Evolutionary conservation across 2,797 vertebrate genomes (phyloP).

Genomic region (Philypnodon macrostomus): DNA sequence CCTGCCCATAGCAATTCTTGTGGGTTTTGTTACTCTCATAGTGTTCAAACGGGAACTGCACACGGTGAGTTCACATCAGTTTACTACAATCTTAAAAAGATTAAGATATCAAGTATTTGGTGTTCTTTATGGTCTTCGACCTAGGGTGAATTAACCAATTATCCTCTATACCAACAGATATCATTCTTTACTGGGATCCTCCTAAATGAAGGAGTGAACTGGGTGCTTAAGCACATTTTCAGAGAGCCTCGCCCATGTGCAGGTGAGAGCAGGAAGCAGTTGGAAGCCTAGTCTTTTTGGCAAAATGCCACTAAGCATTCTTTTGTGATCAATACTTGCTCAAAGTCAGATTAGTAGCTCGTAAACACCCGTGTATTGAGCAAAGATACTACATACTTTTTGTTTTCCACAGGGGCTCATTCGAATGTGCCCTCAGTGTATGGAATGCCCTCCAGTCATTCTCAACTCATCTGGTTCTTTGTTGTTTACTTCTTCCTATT

Average conservation of each 20-base stretch:
- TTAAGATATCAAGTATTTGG: not conserved
- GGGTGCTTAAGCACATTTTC: constrained; percentile 92
- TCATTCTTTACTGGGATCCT: constrained; percentile 93
- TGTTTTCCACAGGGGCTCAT: constrained; percentile 81
- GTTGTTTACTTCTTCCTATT: constrained; percentile 98
- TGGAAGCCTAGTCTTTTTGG: too few relatives aligned
- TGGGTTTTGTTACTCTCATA: constrained; percentile 95
- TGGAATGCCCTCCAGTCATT: constrained; percentile 97
- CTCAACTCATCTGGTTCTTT: constrained; percentile 99
- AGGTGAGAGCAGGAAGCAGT: constrained; percentile 83
- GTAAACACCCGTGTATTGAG: too few relatives aligned
- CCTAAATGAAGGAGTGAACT: constrained; percentile 94
- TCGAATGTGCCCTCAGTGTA: constrained; percentile 86
- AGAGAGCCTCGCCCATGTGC: constrained; percentile 92
- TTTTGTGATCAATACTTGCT: too few relatives aligned
- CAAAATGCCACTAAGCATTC: too few relatives aligned
- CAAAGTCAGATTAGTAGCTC: too few relatives aligned
- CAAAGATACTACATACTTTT: constrained; percentile 5
- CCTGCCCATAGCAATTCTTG: constrained; percentile 87
- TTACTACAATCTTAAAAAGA: not conserved
- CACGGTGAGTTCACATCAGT: constrained; percentile 82
- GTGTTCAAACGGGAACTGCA: constrained; percentile 98
- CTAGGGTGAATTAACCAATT: not conserved
- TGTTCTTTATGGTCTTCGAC: not conserved
- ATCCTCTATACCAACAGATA: constrained; percentile 75